These are phyloP conservation scores for Calameuta filiformis DNA, from an alignment of 2,888 invertebrate genomes.

Conservation along the genomic window DNA sequence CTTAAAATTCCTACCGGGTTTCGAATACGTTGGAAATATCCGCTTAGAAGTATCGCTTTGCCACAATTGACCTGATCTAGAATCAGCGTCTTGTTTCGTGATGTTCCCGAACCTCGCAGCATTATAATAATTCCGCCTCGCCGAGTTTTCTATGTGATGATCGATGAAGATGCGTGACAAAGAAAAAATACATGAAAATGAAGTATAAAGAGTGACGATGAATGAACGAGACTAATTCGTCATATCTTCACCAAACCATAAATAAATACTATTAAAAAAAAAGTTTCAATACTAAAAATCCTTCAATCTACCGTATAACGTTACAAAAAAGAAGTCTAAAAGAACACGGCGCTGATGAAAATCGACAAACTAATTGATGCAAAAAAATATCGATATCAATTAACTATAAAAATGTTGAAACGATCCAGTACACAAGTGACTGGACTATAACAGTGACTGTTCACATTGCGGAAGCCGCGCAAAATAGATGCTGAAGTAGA, in stretches of 20 bases:
- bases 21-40: neutral
- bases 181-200: neutral
- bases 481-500: neutral
- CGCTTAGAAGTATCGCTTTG: neutral
- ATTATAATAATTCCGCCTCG: slow-evolving; percentile 31
- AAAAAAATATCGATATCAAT: neutral
- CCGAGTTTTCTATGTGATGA: slow-evolving; percentile 26
- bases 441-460: neutral
- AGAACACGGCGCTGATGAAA: neutral
- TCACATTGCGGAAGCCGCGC: neutral
- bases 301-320: neutral
- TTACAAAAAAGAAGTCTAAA: too few species aligned
- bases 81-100: neutral
- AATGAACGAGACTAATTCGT: neutral
- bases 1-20: neutral
- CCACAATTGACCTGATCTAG: slow-evolving; percentile 4
- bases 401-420: neutral
- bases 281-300: neutral
- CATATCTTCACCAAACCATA: neutral
- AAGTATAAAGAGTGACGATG: neutral
- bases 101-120: slow-evolving; percentile 9
- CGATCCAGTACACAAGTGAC: neutral
- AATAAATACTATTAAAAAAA: slow-evolving; percentile 8
- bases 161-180: neutral
- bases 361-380: neutral